Percentiles rank a stretch among this genome's conserved stretches.
Conservation (phyloP, 2,888 invertebrate species). For the Chymomyza amoena region DNA sequence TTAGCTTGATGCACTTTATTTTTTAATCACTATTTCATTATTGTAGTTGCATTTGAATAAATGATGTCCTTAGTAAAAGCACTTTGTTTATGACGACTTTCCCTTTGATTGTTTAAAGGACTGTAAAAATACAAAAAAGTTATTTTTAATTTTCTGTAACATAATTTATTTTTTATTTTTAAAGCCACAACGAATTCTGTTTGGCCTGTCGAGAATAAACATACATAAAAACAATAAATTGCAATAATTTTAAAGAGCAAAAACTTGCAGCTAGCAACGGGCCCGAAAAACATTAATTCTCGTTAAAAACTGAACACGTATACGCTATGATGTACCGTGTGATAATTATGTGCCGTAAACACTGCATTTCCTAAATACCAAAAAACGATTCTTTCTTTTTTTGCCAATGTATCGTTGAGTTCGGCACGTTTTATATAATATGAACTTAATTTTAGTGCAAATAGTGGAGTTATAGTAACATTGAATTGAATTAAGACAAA, state of each 20-base stretch:
- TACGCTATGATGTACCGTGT: constrained; percentile 55
- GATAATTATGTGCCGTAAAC: constrained; percentile 62
- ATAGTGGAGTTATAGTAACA: not conserved
- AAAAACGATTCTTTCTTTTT: not conserved
- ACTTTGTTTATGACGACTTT: constrained; percentile 30
- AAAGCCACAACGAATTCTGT: constrained; percentile 12
- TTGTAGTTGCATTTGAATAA: constrained; percentile 35
- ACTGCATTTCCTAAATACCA: constrained; percentile 33
- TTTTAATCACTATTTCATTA: constrained; percentile 4
- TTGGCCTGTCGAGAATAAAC: constrained; percentile 45
- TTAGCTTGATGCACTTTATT: constrained; percentile 20
- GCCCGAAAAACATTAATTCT: constrained; percentile 51
- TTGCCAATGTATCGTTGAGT: not conserved
- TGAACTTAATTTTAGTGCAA: constrained; percentile 25
- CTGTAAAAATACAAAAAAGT: constrained; percentile 35
- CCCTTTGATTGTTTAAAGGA: constrained; percentile 33
- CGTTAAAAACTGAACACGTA: constrained; percentile 48
- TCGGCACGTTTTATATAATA: constrained; percentile 17
- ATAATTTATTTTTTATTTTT: not conserved
- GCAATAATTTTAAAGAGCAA: constrained; percentile 32
- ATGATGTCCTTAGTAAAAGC: constrained; percentile 37
- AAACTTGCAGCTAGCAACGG: constrained; percentile 59
- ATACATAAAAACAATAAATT: constrained; percentile 62
- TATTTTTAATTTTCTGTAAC: constrained; percentile 13
- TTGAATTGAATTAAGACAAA: no score